Evolutionary conservation across 2,888 invertebrate genomes (phyloP).

Genomic region (Tipula helvola): DNA sequence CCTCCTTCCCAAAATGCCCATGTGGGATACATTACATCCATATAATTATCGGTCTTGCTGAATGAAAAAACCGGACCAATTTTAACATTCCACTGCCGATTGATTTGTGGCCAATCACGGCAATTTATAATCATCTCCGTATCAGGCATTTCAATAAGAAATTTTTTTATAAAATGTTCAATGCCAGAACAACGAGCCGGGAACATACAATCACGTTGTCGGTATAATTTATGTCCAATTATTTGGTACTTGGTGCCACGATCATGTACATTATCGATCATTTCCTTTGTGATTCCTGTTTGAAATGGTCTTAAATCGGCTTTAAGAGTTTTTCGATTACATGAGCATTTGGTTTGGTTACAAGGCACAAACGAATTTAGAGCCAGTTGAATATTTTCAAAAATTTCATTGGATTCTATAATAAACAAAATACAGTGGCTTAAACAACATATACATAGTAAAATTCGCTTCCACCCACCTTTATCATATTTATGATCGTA

Average conservation of each 20-base stretch:
- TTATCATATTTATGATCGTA: neutral
- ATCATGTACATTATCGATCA: slow-evolving; percentile 39
- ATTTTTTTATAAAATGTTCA: slow-evolving; percentile 68
- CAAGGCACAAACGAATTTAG: slow-evolving; percentile 43
- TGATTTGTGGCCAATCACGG: slow-evolving; percentile 85
- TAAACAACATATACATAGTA: neutral
- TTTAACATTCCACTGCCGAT: slow-evolving; percentile 43
- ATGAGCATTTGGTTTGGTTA: slow-evolving; percentile 45
- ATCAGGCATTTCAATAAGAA: slow-evolving; percentile 59
- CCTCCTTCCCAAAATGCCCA: slow-evolving; percentile 99
- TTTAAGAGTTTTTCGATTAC: slow-evolving; percentile 49
- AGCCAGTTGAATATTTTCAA: slow-evolving; percentile 39
- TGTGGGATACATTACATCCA: slow-evolving; percentile 89
- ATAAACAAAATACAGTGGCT: neutral
- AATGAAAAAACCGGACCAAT: slow-evolving; percentile 86
- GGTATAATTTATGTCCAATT: slow-evolving; percentile 62
- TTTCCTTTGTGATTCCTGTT: slow-evolving; percentile 54
- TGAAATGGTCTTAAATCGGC: slow-evolving; percentile 57
- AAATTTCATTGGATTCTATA: slow-evolving; percentile 25
- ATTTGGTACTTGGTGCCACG: slow-evolving; percentile 75
- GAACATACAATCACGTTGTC: slow-evolving; percentile 79
- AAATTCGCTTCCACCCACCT: neutral
- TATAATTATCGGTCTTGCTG: slow-evolving; percentile 71
- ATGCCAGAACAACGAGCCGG: slow-evolving; percentile 83
- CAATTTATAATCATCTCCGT: slow-evolving; percentile 82